Evolutionary conservation across 1,140 invertebrate species (phyloP), one percentile per base, ranked within the genome.

Genomic region (Drosophila bifasciata): DNA sequence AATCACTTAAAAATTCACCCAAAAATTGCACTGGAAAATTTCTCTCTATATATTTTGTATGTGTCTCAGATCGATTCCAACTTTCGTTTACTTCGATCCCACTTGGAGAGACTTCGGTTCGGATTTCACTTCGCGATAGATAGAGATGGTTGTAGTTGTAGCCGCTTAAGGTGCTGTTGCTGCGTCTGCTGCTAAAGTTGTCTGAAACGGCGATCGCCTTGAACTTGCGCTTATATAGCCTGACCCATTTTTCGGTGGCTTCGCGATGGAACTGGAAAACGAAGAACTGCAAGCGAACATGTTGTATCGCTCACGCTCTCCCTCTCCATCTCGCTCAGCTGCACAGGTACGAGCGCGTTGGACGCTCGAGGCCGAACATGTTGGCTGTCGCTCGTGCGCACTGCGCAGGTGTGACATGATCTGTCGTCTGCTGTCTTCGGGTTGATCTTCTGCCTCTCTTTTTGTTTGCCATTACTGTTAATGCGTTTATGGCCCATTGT

Each of bases 201-300:
- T 90, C 67, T 91, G 76, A 91, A 89, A 78, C 83, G 79, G 83
- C 75, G 86, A 92, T 93, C 90, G 92, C 92, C 92, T 93, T 93
- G 92, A 93, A 93, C 92, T 92, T 93, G 91, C 75, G 83, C 92
- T 92, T 93, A 92, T 93, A 93, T 93, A 93, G 88, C 50, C 75
- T 93, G 92, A 93, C 92, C 92, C 91, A 93, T 92, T 93, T 93
- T 66, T 52, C 32, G 13, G n/a, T 16, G 21, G 48, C 50, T 51
- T 60, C 74, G 67, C 68, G 44, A 64, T 58, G 49, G 52, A 66
- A 59, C 73, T 57, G 61, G 76, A 71, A 56, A 39, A 41, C 61
- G 32, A 89, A 84, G 84, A 89, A 89, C 66, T 89, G 84, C 84
- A 89, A 23, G n/a, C 57, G 45, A 79, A 76, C 80, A 76, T 61